A percentile compares a stretch with the other conserved stretches of the same genome.
phyloP scores from a whole-genome alignment of 2,797 vertebrate species.

The Kryptolebias ocellatus region DNA sequence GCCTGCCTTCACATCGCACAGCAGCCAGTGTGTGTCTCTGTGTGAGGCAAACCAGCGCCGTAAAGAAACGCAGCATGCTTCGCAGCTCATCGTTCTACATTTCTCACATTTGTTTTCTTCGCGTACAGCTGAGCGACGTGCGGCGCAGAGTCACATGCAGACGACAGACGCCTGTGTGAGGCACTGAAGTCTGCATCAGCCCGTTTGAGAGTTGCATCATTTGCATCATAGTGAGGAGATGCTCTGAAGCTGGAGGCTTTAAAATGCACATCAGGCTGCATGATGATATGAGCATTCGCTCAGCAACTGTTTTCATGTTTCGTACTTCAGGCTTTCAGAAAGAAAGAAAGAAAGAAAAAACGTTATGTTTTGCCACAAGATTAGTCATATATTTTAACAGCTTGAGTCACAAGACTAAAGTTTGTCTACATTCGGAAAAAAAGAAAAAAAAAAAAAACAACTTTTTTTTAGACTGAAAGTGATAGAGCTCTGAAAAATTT shows the following conservation, averaged over 20 bases:
- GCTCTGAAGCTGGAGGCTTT: conserved; percentile 59
- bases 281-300: conserved; percentile 21
- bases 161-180: conserved; percentile 55
- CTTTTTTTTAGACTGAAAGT: conserved; percentile 38
- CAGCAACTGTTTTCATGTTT: conserved; percentile 18
- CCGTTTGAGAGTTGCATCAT: conserved; percentile 67
- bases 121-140: conserved; percentile 38
- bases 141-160: conserved; percentile 45
- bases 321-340: conserved; percentile 32
- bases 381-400: conserved; percentile 53
- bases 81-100: conserved; percentile 33
- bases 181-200: conserved; percentile 52
- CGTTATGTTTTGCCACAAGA: conserved; percentile 39
- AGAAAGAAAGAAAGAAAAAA: background rate
- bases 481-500: conserved; percentile 40
- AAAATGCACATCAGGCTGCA: conserved; percentile 62
- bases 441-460: conserved; percentile 15
- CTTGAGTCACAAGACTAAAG: conserved; percentile 39
- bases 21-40: conserved; percentile 15
- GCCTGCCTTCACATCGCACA: conserved; percentile 29
- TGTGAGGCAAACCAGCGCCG: conserved; percentile 8
- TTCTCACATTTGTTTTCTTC: conserved; percentile 14
- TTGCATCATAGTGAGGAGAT: conserved; percentile 54
- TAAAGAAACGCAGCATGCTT: conserved; percentile 48
- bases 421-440: conserved; percentile 48